Conservation (phyloP, 2,888 invertebrate genomes). For the Andrena haemorrhoa region DNA sequence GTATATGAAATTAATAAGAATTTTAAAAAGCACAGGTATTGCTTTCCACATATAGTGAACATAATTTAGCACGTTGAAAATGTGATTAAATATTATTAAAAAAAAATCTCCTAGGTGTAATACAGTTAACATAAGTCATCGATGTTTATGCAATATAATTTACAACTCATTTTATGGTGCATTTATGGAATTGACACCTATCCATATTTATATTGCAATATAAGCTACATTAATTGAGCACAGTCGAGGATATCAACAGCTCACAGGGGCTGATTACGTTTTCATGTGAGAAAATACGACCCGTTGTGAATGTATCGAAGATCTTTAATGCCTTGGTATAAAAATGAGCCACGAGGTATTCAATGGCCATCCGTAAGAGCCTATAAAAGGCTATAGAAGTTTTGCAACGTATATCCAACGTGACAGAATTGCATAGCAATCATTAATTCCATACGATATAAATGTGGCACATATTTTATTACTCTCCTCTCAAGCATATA, state of each 20-base stretch:
- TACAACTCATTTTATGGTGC: background rate
- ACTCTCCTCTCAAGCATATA: background rate
- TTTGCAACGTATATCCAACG: background rate
- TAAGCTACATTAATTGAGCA: background rate
- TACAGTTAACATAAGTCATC: no score
- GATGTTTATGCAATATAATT: background rate
- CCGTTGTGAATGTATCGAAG: conserved; percentile 5
- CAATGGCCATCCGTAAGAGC: background rate
- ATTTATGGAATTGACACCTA: background rate
- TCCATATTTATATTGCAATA: background rate
- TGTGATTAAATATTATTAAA: no score
- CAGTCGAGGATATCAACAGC: background rate
- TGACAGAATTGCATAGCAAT: background rate
- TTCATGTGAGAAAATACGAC: conserved; percentile 2
- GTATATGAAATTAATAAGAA: no score
- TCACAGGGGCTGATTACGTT: conserved; percentile 16
- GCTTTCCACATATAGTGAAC: no score
- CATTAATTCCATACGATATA: background rate
- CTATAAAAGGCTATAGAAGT: conserved; percentile 15
- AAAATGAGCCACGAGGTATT: conserved; percentile 20
- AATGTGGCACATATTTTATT: conserved; percentile 1
- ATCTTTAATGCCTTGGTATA: background rate
- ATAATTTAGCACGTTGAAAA: no score
- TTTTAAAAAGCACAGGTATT: no score
- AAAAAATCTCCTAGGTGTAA: no score